Base-by-base conservation (phyloP, 2,888 invertebrate genomes). In the Abrostola tripartita region DNA sequence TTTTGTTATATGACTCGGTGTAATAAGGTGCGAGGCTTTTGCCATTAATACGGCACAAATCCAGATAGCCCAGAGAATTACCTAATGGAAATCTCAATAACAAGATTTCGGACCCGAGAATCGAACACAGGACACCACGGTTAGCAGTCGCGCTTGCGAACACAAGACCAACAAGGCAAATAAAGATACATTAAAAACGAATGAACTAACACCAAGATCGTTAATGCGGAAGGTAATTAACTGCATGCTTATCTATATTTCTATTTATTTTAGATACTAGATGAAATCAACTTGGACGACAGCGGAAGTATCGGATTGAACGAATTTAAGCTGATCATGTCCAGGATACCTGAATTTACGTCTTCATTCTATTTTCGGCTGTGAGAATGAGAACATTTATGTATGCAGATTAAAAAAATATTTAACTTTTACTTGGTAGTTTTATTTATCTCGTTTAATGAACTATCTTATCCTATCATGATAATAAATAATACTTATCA, bases 321-420 rank as follows among this genome's bases (percentile, higher is more conserved):
- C 71, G 96, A 96, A 88, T 96, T 96, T 81, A 90, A 95, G 70
- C 95, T 96, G 70, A 95, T 96, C 0, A 90, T 96, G 73, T 86
- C 95, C 4, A 95, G 96, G 87, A 94, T 96, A 83, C 95, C 96
- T 0, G 96, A 96, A 79, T 96, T 96, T 82, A 81, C 92, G 10
- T 89, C 93, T 49, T 94, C 96, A 0, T 96, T 96, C 86, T 95
- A 95, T 78, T 95, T 96, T 78, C 93, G 95, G 84, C 81, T 95
- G 61, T 95, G n/a, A n/a, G n/a, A n/a, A n/a, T n/a, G n/a, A n/a
- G n/a, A 88, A 87, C 65, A 54, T 42, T 61, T 51, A 24, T 6
- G 10, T 52, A 52, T 9, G 8, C 14, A 24, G 5, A 47, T 47
- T 47, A 47, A 14, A 14, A 14, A 44, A n/a, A n/a, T n/a, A n/a